Evolutionary conservation across 1,140 invertebrate genomes (phyloP), one percentile per base, ranked within the genome.

Genomic region (Hylaeus volcanicus): DNA sequence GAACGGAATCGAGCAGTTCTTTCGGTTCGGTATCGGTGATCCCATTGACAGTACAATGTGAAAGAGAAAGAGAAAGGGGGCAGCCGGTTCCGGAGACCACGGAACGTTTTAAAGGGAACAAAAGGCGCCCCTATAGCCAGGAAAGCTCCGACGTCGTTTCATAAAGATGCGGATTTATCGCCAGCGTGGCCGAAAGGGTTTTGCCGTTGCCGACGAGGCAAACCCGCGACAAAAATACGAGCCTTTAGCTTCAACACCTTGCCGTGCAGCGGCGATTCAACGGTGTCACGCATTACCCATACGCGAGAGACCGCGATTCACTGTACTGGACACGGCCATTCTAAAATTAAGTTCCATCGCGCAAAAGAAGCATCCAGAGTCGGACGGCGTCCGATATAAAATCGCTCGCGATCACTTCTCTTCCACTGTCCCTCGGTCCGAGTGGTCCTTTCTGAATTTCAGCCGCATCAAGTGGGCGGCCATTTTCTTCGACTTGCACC

Each of bases 111-210:
- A 77, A 75, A 26, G 65, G 74, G 81, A 73, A 81, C 77, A 85
- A 88, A 86, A 86, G 85, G 82, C 79, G 72, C 73, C 84, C 82
- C 77, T 80, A 80, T 74, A 86, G 81, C 71, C 85, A 79, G 74
- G 68, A 74, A 79, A 86, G 72, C 85, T 80, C 78, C 75, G 81
- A 86, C 81, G 84, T 63, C 76, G 85, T 86, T 86, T 86, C 85
- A 89, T 90, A 89, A 90, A 90, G 83, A 89, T 89, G 86, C 85
- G 83, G 85, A 89, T 89, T 90, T 89, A 90, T 89, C 86, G 84
- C 72, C 79, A 60, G 61, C 37, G 69, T 64, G 69, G 43, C 66
- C 74, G 76, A 83, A 87, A 88, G 85, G 86, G 78, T 81, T 64
- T 84, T 56, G 70, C 75, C 74, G 81, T 58, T 26, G 73, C 65